Conservation (phyloP, 2,113 vertebrate species). For the Aptenodytes forsteri region DNA sequence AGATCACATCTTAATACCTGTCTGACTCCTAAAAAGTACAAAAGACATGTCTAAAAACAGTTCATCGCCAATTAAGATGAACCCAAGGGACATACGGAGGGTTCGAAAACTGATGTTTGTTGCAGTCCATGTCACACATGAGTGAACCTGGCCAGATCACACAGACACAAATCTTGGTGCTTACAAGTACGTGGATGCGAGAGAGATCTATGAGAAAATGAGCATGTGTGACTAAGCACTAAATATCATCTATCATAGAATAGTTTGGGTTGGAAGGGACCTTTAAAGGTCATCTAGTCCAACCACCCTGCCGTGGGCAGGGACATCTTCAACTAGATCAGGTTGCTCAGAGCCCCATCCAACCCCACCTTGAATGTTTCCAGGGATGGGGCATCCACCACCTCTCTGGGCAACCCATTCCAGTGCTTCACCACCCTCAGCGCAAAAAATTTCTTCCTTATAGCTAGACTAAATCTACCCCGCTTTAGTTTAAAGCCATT, state of each 20-base stretch:
- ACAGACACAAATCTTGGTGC: neutral
- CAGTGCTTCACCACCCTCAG: too few species aligned
- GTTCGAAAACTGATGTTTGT: neutral
- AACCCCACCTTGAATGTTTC: too few species aligned
- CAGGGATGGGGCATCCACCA: too few species aligned
- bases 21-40: neutral
- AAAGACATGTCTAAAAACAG: neutral
- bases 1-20: neutral
- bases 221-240: neutral
- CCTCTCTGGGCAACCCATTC: too few species aligned
- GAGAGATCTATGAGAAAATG: neutral
- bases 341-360: too few species aligned
- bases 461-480: too few species aligned
- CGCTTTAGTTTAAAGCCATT: too few species aligned
- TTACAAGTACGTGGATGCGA: neutral
- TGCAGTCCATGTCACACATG: neutral
- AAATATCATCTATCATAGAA: neutral
- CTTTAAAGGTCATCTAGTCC: too few species aligned
- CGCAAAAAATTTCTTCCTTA: too few species aligned
- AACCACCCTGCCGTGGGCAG: too few species aligned
- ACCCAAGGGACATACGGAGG: neutral
- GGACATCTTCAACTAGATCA: too few species aligned
- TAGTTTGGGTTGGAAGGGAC: too few species aligned
- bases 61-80: neutral
- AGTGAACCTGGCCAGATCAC: neutral